phyloP scores from a whole-genome alignment of 2,888 invertebrate species.

The Drosophila putrida region DNA sequence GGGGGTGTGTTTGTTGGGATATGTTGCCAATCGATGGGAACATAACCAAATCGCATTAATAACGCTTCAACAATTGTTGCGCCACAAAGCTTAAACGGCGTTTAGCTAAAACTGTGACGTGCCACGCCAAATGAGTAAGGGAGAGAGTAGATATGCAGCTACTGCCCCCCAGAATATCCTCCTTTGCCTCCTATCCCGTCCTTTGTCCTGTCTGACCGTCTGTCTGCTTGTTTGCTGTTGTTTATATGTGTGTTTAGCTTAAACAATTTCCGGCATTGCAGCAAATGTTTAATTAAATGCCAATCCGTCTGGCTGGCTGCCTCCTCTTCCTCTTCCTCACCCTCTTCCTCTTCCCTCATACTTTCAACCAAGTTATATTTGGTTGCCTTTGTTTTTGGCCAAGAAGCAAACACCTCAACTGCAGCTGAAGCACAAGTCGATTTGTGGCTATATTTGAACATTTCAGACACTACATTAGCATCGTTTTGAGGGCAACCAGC shows the following conservation, averaged over 20 bases:
- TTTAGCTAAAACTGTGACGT: slow-evolving; percentile 38
- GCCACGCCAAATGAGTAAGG: background rate
- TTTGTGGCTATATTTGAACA: slow-evolving; percentile 60
- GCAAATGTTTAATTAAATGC: slow-evolving; percentile 73
- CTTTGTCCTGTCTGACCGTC: slow-evolving; percentile 7
- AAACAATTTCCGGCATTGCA: slow-evolving; percentile 69
- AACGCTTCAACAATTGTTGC: slow-evolving; percentile 79
- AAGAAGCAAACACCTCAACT: slow-evolving; percentile 19
- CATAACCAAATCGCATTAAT: slow-evolving; percentile 78
- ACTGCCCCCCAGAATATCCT: background rate
- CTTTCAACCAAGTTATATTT: background rate
- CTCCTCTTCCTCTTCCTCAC: background rate
- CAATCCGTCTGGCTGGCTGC: slow-evolving; percentile 25
- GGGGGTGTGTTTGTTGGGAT: background rate
- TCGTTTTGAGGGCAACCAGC: slow-evolving; percentile 61
- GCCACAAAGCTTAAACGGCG: slow-evolving; percentile 72
- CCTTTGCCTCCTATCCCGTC: background rate
- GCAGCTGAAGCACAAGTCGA: slow-evolving; percentile 33
- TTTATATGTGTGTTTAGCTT: slow-evolving; percentile 44
- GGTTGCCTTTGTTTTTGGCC: slow-evolving; percentile 5
- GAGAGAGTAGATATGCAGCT: background rate
- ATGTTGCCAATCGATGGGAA: slow-evolving; percentile 66
- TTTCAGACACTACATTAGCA: slow-evolving; percentile 65
- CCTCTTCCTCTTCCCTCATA: background rate
- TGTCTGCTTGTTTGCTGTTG: slow-evolving; percentile 1